Evolutionary conservation across 2,797 vertebrate species (phyloP).

Genomic region (Ctenochaetus hawaiiensis): DNA sequence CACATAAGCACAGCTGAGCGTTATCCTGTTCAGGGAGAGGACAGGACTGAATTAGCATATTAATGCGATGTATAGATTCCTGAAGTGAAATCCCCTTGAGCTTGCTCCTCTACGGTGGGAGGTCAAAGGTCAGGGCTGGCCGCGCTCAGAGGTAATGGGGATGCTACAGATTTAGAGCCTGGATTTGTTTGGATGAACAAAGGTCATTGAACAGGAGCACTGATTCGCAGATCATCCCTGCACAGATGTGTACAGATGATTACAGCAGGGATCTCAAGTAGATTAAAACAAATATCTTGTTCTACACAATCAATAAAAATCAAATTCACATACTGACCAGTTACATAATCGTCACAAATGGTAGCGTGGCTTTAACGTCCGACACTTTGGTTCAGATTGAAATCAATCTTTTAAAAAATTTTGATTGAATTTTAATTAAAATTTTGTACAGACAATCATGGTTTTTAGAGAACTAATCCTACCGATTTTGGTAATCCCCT

Average conservation of each 20-base stretch:
- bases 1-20: constrained; percentile 5
- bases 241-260: constrained; percentile 42
- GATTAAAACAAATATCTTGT: constrained; percentile 34
- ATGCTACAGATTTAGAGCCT: neutral
- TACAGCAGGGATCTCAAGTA: constrained; percentile 10
- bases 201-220: neutral
- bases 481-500: no score
- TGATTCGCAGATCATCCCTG: neutral
- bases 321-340: neutral
- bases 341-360: constrained; percentile 15
- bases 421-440: neutral
- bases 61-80: constrained; percentile 37
- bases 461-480: neutral
- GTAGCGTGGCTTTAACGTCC: neutral
- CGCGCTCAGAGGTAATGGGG: neutral
- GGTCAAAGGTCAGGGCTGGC: constrained; percentile 17
- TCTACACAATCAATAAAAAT: constrained; percentile 1
- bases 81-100: constrained; percentile 6
- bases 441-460: neutral
- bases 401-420: neutral
- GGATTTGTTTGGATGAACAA: constrained; percentile 6
- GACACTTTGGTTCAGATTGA: neutral
- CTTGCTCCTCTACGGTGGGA: neutral
- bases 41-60: constrained; percentile 19
- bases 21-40: neutral